A percentile compares a stretch with the other conserved stretches of the same genome.
These are phyloP conservation scores for Invenusta paracnida DNA, from an alignment of 2,888 invertebrate species.

Conservation along the genomic window DNA sequence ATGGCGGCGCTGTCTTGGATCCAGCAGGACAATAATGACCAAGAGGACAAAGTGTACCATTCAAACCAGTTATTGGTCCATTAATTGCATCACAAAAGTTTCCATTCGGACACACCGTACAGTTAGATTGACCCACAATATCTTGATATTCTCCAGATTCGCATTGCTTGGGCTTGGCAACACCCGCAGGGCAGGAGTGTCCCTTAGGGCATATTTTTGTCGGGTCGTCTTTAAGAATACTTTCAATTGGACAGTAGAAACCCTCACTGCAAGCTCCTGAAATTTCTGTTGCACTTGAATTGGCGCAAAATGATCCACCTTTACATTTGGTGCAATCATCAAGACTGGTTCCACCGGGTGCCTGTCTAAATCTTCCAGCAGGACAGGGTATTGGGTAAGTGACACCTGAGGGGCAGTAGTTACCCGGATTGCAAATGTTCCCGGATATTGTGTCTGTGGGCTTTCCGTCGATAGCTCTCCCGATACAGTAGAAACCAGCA, in stretches of 20 bases:
- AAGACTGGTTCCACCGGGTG: slow-evolving; percentile 53
- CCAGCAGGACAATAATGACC: slow-evolving; percentile 50
- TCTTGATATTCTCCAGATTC: slow-evolving; percentile 55
- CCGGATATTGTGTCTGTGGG: slow-evolving; percentile 55
- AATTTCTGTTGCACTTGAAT: slow-evolving; percentile 49
- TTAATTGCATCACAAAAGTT: not conserved
- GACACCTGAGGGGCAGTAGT: slow-evolving; percentile 54
- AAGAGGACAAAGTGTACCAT: slow-evolving; percentile 48
- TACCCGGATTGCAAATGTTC: slow-evolving; percentile 56
- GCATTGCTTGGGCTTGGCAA: slow-evolving; percentile 51
- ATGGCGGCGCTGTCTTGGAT: not conserved
- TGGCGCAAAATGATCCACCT: slow-evolving; percentile 57
- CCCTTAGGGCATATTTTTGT: not conserved
- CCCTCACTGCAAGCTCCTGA: slow-evolving; percentile 47
- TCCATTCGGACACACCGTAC: not conserved
- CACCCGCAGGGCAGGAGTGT: slow-evolving; percentile 50
- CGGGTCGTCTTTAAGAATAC: not conserved
- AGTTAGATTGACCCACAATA: slow-evolving; percentile 48
- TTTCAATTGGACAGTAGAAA: slow-evolving; percentile 47
- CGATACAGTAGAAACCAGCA: slow-evolving; percentile 53
- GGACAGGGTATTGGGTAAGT: slow-evolving; percentile 51
- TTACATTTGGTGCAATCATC: slow-evolving; percentile 53
- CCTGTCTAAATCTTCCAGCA: slow-evolving; percentile 51
- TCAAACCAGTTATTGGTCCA: not conserved
- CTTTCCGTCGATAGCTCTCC: slow-evolving; percentile 49